Evolutionary conservation across 2,113 vertebrate genomes (phyloP).

Genomic region (Probosciger aterrimus): DNA sequence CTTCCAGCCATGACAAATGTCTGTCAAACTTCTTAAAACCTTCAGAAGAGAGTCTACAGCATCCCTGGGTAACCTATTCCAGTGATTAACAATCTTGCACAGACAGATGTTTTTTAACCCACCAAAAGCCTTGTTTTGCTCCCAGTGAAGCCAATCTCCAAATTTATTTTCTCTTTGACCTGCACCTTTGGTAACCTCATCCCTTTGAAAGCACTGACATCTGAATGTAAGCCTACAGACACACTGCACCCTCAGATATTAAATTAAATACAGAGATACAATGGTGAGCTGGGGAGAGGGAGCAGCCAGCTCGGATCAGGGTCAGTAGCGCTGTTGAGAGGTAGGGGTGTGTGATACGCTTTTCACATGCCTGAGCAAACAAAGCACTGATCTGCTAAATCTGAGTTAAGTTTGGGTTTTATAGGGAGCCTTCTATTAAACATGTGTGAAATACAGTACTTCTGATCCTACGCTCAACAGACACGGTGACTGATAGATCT

Average conservation of each 20-base stretch:
- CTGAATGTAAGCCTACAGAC: not conserved
- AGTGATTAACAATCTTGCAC: not conserved
- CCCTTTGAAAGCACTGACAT: not conserved
- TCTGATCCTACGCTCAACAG: not conserved
- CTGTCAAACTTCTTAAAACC: not conserved
- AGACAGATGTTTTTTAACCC: not conserved
- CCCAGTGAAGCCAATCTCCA: not conserved
- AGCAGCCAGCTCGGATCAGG: not conserved
- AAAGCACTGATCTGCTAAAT: not conserved
- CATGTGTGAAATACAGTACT: not conserved
- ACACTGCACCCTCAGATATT: not conserved
- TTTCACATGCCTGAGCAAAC: not conserved
- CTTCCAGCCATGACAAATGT: not conserved
- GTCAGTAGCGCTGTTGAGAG: not conserved
- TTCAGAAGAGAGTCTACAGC: not conserved
- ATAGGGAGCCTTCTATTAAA: not conserved
- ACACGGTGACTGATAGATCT: not conserved
- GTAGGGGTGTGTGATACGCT: not conserved
- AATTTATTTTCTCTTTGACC: not conserved
- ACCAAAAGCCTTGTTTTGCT: not conserved
- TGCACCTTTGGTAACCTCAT: not conserved
- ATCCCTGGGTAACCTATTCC: not conserved
- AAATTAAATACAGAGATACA: not conserved
- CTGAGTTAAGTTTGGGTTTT: not conserved
- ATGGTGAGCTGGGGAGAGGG: not conserved